Conservation (phyloP, 2,888 invertebrate genomes). For the Drosophila recens region DNA sequence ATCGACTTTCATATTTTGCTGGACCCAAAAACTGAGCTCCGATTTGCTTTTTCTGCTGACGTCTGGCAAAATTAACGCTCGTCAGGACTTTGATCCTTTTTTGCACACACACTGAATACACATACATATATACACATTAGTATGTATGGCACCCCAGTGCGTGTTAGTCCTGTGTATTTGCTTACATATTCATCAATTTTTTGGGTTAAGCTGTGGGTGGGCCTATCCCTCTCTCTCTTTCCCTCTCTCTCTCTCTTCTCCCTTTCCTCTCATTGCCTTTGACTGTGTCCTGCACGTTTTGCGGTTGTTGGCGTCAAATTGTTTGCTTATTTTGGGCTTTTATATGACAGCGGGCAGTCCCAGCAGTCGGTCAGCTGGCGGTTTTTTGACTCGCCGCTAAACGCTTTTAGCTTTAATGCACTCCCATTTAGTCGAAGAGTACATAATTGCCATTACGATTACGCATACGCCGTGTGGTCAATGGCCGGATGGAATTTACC, state of each 20-base stretch:
- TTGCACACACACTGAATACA: conserved; percentile 20
- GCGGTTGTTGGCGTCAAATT: conserved; percentile 77
- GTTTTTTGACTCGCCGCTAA: conserved; percentile 64
- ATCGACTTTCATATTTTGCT: conserved; percentile 57
- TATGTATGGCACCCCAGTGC: conserved; percentile 55
- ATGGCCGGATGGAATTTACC: conserved; percentile 37
- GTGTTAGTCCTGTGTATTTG: conserved; percentile 71
- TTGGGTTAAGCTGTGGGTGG: conserved; percentile 74
- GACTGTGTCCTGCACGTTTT: conserved; percentile 65
- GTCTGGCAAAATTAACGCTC: conserved; percentile 75
- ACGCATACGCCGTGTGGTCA: conserved; percentile 72
- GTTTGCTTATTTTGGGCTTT: conserved; percentile 77
- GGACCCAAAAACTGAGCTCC: conserved; percentile 44
- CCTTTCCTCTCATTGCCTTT: not conserved
- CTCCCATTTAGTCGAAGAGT: conserved; percentile 62
- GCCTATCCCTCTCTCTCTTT: not conserved
- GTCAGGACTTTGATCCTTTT: conserved; percentile 79
- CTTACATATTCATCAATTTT: conserved; percentile 80
- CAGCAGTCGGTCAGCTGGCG: conserved; percentile 71
- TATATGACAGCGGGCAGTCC: conserved; percentile 73
- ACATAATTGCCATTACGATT: conserved; percentile 73
- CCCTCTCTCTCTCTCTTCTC: too few relatives aligned
- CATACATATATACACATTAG: conserved; percentile 26
- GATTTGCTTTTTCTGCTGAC: conserved; percentile 78
- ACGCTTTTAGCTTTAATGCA: conserved; percentile 78